Evolutionary conservation across 1,140 invertebrate genomes (phyloP), one percentile per base, ranked within the genome.

Genomic region (Paraescarpia echinospica): DNA sequence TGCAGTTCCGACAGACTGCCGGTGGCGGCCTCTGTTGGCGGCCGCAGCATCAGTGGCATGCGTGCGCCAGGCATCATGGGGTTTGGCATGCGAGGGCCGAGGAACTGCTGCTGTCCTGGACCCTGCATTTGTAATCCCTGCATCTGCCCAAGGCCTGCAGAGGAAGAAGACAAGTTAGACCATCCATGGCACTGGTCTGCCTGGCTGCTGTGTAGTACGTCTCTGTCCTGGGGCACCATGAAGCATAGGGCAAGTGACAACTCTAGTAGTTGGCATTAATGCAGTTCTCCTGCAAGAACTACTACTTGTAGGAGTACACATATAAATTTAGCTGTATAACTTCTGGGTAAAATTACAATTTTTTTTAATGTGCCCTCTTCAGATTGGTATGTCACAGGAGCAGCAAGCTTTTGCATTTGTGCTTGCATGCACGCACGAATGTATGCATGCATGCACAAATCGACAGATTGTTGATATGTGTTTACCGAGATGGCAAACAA

Each of bases 1-100:
- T 93, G 90, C 59, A 91, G 51, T n/a, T 92, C 90, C 41, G 90
- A 91, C 94, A 93, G 35, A 31, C 77, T 33, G 91, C 92, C 91
- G 90, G 88, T 92, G 94, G 94, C 41, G 89, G 2, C 59, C 59
- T 77, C 59, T 77, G 22, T 0, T 31, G 59, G 59, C 22, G 27
- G 59, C 59, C 59, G 59, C 59, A 27, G 59, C 59, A 77, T 77
- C 22, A 27, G 59, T 18, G 27, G 59, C 59, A 77, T 77, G 59
- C 27, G 59, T 33, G 12, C 90, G 18, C 90, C n/a, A 12, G 33
- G 31, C 90, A 90, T 90, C 34, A 90, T 90, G 33, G 33, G 34
- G 33, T 31, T 41, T 9, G 90, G 90, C 34, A 90, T 34, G 90
- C 90, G 90, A 34, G 90, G 90, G 35, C 90, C 90, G 27, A 22